phyloP scores from a whole-genome alignment of 2,797 vertebrate species.

The Siniperca scherzeri region DNA sequence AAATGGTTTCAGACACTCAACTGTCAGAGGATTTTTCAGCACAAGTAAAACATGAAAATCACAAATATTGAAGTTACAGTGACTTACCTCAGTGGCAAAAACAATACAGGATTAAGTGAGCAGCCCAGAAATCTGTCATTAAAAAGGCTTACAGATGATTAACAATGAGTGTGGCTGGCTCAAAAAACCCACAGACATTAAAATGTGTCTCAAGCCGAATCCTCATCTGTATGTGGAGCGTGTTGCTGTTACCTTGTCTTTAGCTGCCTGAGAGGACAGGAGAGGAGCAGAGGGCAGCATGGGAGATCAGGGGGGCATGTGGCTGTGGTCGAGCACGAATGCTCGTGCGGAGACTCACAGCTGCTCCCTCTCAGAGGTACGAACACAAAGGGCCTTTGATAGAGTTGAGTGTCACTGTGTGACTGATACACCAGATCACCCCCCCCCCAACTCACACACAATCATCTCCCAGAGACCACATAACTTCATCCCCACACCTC shows the following conservation, averaged over 20 bases:
- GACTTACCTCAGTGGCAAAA: not conserved
- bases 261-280: constrained; percentile 46
- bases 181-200: constrained; percentile 37
- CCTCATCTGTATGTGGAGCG: constrained; percentile 50
- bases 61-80: constrained; percentile 13
- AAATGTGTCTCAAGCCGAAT: constrained; percentile 27
- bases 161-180: constrained; percentile 29
- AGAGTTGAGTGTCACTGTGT: constrained; percentile 43
- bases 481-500: constrained; percentile 58
- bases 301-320: constrained; percentile 54
- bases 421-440: constrained; percentile 51
- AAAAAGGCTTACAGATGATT: constrained; percentile 40
- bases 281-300: constrained; percentile 55
- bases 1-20: not conserved
- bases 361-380: constrained; percentile 72
- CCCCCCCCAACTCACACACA: constrained; percentile 23
- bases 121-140: constrained; percentile 28
- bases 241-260: constrained; percentile 51
- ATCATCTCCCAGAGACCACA: constrained; percentile 41
- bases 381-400: constrained; percentile 79
- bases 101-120: constrained; percentile 7
- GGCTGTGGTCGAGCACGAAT: constrained; percentile 43
- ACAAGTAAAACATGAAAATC: constrained; percentile 23
- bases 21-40: constrained; percentile 8
- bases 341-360: constrained; percentile 65